Evolutionary conservation across 2,888 invertebrate species (phyloP), one percentile per base, ranked within the genome.

Genomic region (Schizaphis graminum): DNA sequence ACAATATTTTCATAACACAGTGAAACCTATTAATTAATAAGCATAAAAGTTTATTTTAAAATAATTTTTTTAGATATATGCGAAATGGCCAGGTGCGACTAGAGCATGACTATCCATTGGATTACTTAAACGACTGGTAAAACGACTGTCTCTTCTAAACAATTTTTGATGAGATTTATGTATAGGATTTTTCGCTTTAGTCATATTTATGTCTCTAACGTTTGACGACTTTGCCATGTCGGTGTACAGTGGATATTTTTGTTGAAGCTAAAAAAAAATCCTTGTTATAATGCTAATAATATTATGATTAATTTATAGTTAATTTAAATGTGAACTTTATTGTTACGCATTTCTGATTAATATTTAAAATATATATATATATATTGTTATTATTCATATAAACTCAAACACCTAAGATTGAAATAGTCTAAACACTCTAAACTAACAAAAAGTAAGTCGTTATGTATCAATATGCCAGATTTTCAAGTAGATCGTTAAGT

Each of bases 81-180:
- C 93, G n/a, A 47, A 90, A 90, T 93, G 93, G 0, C 41, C 85
- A 7, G 85, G 85, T 47, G 10, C 47, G 8, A 85, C 93, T 3
- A 61, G 57, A 85, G 3, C 10, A 41, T 93, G 86, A 1, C 4
- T 61, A 41, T 93, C 93, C 26, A 47, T 26, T 47, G 90, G 90
- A 61, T 93, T 49, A 26, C 89, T 93, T 7, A 93, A 35, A 61
- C 93, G 93, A 41, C 86, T 84, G 11, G 93, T 93, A 49, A 93
- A 93, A 49, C 85, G 85, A 41, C 28, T 61, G 49, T 90, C 85
- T 61, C 24, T 89, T 90, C 57, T 41, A 24, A 90, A 93, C 11
- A 90, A 28, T 1, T 16, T 28, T 35, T 35, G 8, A 13, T 41
- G 21, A 13, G 93, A 53, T 86, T 41, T 93, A 11, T 90, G 90